Evolutionary conservation across 2,888 invertebrate genomes (phyloP).

Genomic region (Xanthorhoe designata): DNA sequence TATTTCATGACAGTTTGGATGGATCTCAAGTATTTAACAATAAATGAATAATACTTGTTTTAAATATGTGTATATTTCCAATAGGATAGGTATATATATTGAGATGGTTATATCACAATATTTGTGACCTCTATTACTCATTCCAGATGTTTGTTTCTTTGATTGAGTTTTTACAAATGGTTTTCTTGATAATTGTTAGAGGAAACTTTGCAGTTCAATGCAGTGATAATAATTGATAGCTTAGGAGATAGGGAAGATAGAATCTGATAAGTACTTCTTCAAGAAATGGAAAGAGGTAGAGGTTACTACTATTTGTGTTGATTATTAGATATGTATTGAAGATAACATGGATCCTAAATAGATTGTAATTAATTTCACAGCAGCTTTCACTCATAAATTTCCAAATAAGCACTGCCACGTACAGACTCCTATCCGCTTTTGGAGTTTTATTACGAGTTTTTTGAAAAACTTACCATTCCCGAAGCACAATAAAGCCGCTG

Average conservation of each 20-base stretch:
- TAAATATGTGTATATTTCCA: too few species aligned
- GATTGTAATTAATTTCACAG: constrained; percentile 22
- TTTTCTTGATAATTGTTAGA: neutral
- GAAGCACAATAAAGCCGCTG: constrained; percentile 89
- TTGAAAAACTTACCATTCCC: constrained; percentile 88
- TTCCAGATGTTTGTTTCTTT: neutral
- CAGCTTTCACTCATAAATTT: constrained; percentile 65
- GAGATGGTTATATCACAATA: neutral
- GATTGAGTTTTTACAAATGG: neutral
- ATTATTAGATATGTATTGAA: neutral
- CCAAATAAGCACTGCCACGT: constrained; percentile 75
- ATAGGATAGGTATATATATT: neutral
- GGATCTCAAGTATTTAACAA: too few species aligned
- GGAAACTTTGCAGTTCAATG: neutral
- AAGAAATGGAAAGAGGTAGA: neutral
- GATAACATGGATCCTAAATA: neutral
- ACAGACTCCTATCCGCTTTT: constrained; percentile 53
- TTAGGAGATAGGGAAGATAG: neutral
- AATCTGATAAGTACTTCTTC: neutral
- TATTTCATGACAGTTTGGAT: too few species aligned
- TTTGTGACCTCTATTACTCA: neutral
- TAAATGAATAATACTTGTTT: too few species aligned
- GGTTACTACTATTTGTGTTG: constrained; percentile 2
- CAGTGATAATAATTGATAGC: neutral
- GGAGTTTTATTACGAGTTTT: constrained; percentile 47